A percentile compares a stretch with the other conserved stretches of the same genome.
Evolutionary conservation across 2,888 invertebrate species (phyloP).

Genomic region (Drosophila fungiperda): DNA sequence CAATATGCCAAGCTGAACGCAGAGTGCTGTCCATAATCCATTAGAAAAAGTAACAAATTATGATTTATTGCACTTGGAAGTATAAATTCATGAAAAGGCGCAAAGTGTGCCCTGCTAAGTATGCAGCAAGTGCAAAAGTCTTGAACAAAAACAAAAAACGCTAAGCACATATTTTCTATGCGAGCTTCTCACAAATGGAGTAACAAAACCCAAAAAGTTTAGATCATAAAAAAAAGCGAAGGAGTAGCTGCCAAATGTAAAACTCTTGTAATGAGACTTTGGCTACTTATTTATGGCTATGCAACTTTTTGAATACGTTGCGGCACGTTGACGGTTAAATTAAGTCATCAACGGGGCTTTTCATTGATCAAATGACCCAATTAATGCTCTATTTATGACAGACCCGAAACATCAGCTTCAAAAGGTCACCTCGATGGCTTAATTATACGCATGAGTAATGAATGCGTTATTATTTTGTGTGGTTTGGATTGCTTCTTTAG

Average conservation of each 20-base stretch:
- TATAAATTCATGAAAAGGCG: conserved; percentile 60
- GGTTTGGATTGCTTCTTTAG: conserved; percentile 2
- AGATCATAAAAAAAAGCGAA: conserved; percentile 29
- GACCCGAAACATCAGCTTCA: conserved; percentile 26
- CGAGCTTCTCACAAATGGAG: conserved; percentile 42
- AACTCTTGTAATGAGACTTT: conserved; percentile 63
- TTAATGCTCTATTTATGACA: conserved; percentile 66
- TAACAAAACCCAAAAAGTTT: conserved; percentile 43
- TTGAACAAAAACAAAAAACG: conserved; percentile 15
- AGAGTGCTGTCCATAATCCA: conserved; percentile 73
- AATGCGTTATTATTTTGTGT: conserved; percentile 33
- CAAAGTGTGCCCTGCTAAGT: conserved; percentile 66
- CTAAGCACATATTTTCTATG: conserved; percentile 34
- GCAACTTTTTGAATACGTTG: conserved; percentile 46
- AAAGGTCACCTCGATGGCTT: conserved; percentile 61
- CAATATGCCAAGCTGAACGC: conserved; percentile 52
- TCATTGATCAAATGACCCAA: conserved; percentile 50
- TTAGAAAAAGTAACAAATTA: conserved; percentile 79
- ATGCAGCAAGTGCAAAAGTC: conserved; percentile 48
- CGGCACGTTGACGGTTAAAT: conserved; percentile 46
- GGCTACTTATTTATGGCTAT: conserved; percentile 53
- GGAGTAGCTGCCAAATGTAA: conserved; percentile 57
- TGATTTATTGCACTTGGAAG: conserved; percentile 73
- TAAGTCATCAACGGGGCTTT: conserved; percentile 34
- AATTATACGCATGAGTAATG: conserved; percentile 72